Evolutionary conservation across 2,888 invertebrate species (phyloP).

Genomic region (Caenorhabditis panamensis): DNA sequence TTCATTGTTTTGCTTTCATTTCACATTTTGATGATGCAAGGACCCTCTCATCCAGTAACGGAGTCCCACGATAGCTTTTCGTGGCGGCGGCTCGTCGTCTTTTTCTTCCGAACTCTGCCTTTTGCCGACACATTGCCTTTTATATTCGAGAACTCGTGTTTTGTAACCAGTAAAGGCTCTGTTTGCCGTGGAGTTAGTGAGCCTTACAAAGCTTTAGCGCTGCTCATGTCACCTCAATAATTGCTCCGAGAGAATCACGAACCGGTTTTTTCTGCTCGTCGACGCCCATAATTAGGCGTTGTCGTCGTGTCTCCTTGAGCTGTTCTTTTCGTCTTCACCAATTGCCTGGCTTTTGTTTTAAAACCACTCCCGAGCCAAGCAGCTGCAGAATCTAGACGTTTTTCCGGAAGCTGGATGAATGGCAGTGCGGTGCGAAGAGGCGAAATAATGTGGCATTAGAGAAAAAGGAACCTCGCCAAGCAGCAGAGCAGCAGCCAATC

Average conservation of each 20-base stretch:
- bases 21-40: background rate
- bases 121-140: constrained; percentile 3
- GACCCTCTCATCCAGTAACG: background rate
- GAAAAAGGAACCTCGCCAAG: constrained; percentile 14
- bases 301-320: constrained; percentile 14
- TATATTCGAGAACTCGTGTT: background rate
- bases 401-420: constrained; percentile 27
- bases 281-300: constrained; percentile 34
- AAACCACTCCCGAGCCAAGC: background rate
- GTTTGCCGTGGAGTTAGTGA: background rate
- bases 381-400: constrained; percentile 33
- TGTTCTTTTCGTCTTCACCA: background rate
- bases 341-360: background rate
- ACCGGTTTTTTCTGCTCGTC: constrained; percentile 2
- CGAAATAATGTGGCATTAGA: constrained; percentile 31
- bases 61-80: constrained; percentile 17
- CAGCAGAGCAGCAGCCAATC: constrained; percentile 23
- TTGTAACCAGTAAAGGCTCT: constrained; percentile 2
- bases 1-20: background rate
- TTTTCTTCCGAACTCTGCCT: background rate
- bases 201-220: background rate
- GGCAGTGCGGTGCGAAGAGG: background rate
- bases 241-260: constrained; percentile 2
- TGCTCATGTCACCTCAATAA: background rate
- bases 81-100: constrained; percentile 6